Conservation (phyloP, 1,140 invertebrate species). For the Scylla paramamosain region DNA sequence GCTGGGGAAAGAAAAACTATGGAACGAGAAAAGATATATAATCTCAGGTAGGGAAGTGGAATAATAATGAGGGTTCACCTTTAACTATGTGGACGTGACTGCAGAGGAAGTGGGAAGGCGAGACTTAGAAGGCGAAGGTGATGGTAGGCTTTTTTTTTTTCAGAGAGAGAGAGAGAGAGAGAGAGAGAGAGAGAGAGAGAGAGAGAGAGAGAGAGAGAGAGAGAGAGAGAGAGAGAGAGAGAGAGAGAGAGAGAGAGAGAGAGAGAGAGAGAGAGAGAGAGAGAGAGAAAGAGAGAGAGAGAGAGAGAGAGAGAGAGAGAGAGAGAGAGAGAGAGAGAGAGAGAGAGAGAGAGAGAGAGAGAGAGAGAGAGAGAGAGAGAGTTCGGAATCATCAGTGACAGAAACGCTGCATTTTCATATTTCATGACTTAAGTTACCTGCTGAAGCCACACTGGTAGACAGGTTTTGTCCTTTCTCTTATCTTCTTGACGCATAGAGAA, state of each 20-base stretch:
- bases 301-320: not conserved
- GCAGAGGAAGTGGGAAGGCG: not conserved
- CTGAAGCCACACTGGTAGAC: no score
- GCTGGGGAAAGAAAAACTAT: no score
- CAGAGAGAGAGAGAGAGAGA: not conserved
- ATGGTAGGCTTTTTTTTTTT: not conserved
- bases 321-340: slow-evolving; percentile 4
- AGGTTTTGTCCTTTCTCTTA: no score
- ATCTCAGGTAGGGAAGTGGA: no score
- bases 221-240: slow-evolving; percentile 14
- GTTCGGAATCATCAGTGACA: not conserved
- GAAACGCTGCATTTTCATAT: no score
- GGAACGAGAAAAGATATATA: no score
- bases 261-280: slow-evolving; percentile 23
- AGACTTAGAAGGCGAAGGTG: not conserved
- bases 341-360: not conserved
- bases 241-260: not conserved
- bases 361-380: not conserved
- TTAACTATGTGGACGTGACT: not conserved
- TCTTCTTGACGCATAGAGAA: no score
- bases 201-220: slow-evolving; percentile 3
- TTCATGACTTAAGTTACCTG: not conserved
- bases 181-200: slow-evolving; percentile 38
- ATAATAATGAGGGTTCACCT: no score
- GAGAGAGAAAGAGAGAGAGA: not conserved